Percentiles rank a stretch among this genome's conserved stretches.
phyloP scores from a whole-genome alignment of 2,797 vertebrate genomes.

The Molossus alvarezi region DNA sequence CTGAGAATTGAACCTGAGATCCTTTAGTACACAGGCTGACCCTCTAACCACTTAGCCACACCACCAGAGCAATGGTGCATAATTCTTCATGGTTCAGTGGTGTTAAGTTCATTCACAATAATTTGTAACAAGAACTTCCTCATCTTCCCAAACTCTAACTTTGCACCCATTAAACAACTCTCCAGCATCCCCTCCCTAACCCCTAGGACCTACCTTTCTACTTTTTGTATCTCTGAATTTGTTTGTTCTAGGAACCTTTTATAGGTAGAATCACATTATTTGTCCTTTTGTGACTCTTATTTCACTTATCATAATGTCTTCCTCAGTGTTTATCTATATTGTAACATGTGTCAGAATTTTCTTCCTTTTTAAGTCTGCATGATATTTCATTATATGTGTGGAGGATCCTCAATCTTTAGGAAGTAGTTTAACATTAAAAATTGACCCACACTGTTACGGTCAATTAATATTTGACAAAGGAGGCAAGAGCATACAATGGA shows the following conservation, averaged over 20 bases:
- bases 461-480: too few species aligned
- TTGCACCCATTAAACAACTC: neutral
- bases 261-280: neutral
- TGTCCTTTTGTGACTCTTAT: neutral
- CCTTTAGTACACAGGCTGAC: too few species aligned
- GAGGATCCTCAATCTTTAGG: constrained; percentile 7
- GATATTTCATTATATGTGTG: neutral
- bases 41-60: too few species aligned
- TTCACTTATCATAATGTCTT: neutral
- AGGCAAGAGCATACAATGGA: too few species aligned
- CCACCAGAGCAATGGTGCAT: neutral
- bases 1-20: too few species aligned
- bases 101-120: neutral
- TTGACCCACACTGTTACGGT: too few species aligned
- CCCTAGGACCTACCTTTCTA: neutral
- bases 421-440: constrained; percentile 48
- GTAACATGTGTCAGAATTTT: neutral
- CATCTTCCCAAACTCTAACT: neutral
- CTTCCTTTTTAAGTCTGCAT: constrained; percentile 34
- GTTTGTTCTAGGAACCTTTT: neutral
- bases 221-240: neutral
- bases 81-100: neutral
- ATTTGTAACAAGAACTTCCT: neutral
- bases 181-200: neutral
- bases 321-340: neutral